These are phyloP conservation scores for Megalopta genalis DNA, from an alignment of 1,140 invertebrate species.

Conservation along the genomic window DNA sequence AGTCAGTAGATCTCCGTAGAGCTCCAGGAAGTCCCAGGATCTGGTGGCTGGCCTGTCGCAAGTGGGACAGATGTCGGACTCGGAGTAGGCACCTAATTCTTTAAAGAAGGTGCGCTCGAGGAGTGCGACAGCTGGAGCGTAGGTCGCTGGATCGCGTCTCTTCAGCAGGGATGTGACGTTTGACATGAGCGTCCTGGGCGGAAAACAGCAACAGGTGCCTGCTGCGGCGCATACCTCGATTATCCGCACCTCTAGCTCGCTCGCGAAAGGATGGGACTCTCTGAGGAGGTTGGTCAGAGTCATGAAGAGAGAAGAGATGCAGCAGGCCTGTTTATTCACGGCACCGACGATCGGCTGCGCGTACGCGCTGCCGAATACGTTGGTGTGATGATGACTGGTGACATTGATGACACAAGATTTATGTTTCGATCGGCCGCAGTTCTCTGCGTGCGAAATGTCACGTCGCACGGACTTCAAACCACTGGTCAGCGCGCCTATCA, in stretches of 20 bases:
- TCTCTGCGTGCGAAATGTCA: conserved; percentile 81
- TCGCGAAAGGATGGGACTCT: conserved; percentile 73
- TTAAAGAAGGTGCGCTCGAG: conserved; percentile 83
- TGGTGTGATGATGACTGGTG: conserved; percentile 82
- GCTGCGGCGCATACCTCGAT: conserved; percentile 81
- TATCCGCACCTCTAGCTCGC: conserved; percentile 78
- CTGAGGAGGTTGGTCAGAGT: conserved; percentile 80
- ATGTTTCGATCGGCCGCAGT: conserved; percentile 80
- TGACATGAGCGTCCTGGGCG: conserved; percentile 76
- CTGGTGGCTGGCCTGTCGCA: conserved; percentile 69
- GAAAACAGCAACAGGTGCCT: conserved; percentile 85
- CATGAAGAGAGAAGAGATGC: conserved; percentile 82
- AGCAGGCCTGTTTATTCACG: conserved; percentile 75
- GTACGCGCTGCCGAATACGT: conserved; percentile 80
- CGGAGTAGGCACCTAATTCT: conserved; percentile 80
- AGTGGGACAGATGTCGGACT: conserved; percentile 60
- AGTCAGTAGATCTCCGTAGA: conserved; percentile 82
- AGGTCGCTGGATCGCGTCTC: conserved; percentile 67
- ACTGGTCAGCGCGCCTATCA: conserved; percentile 81
- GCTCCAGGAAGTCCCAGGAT: conserved; percentile 82
- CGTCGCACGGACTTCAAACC: conserved; percentile 82
- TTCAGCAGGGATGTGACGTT: conserved; percentile 75
- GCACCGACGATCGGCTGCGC: conserved; percentile 64
- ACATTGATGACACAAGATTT: conserved; percentile 77
- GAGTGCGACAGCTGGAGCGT: conserved; percentile 74